These are phyloP conservation scores for Noturus placidus DNA, from an alignment of 2,113 vertebrate genomes.

Conservation along the genomic window DNA sequence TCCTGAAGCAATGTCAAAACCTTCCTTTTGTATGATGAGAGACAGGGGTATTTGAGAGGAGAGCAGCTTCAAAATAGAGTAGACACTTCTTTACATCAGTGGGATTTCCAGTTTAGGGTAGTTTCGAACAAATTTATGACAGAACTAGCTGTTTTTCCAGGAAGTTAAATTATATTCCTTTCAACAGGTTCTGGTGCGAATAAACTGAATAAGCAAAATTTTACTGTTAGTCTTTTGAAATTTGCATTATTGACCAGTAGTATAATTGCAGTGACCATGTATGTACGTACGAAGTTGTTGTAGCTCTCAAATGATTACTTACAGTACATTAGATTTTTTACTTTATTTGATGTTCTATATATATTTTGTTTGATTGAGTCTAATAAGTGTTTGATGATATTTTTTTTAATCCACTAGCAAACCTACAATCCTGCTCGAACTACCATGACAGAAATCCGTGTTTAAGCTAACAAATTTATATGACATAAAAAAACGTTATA, in stretches of 20 bases:
- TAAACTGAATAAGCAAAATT: background rate
- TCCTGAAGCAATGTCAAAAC: conserved; percentile 36
- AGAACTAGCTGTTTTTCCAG: background rate
- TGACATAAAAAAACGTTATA: too few relatives aligned
- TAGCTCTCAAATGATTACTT: too few relatives aligned
- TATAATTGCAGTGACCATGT: background rate
- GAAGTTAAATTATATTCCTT: background rate
- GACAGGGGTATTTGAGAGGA: conserved; percentile 40
- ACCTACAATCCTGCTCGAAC: too few relatives aligned
- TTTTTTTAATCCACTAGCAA: too few relatives aligned
- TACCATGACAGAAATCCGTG: too few relatives aligned
- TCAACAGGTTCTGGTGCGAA: background rate
- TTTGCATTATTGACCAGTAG: background rate
- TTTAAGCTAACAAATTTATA: too few relatives aligned
- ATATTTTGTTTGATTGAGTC: too few relatives aligned
- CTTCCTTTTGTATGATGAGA: conserved; percentile 34
- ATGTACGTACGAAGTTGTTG: background rate
- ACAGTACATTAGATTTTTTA: too few relatives aligned
- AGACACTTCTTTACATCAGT: background rate
- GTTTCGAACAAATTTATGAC: background rate
- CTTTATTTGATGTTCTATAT: too few relatives aligned
- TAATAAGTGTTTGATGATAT: too few relatives aligned
- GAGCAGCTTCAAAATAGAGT: conserved; percentile 6
- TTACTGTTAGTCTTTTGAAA: background rate
- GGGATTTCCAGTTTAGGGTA: conserved; percentile 6